Evolutionary conservation across 2,113 vertebrate species (phyloP).

Genomic region (Heterochromis multidens): DNA sequence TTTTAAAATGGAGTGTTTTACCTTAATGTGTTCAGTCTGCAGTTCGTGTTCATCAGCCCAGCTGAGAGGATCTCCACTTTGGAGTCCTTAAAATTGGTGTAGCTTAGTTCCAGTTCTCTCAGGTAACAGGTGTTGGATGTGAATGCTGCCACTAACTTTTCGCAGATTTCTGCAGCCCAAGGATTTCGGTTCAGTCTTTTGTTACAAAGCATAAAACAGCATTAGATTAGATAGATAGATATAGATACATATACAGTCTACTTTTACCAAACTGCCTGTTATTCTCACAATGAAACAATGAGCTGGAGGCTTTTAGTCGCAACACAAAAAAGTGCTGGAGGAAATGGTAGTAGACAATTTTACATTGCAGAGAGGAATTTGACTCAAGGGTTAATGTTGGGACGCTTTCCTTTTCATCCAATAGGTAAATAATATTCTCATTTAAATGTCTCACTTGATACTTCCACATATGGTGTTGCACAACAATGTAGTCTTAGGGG

Average conservation of each 20-base stretch:
- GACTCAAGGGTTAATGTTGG: background rate
- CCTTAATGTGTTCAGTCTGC: conserved; percentile 2
- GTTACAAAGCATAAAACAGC: background rate
- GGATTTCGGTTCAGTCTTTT: conserved; percentile 4
- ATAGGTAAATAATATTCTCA: too few species aligned
- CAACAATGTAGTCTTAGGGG: too few species aligned
- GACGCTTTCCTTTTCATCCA: too few species aligned
- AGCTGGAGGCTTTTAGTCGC: background rate
- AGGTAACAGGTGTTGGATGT: background rate
- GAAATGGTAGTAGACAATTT: background rate
- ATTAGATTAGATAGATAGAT: background rate
- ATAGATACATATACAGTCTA: background rate
- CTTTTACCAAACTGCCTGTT: background rate
- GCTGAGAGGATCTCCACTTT: conserved; percentile 22
- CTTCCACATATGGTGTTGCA: too few species aligned
- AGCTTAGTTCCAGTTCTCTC: conserved; percentile 7
- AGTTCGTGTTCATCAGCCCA: conserved; percentile 7
- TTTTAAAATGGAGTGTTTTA: background rate
- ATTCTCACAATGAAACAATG: background rate
- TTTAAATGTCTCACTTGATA: too few species aligned
- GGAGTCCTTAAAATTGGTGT: background rate
- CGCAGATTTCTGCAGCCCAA: background rate
- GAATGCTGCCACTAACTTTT: background rate
- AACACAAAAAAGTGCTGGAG: background rate
- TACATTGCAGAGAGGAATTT: background rate